A percentile compares a stretch with the other conserved stretches of the same genome.
These are phyloP conservation scores for Spicauda simplicius DNA, from an alignment of 2,888 invertebrate species.

Conservation along the genomic window DNA sequence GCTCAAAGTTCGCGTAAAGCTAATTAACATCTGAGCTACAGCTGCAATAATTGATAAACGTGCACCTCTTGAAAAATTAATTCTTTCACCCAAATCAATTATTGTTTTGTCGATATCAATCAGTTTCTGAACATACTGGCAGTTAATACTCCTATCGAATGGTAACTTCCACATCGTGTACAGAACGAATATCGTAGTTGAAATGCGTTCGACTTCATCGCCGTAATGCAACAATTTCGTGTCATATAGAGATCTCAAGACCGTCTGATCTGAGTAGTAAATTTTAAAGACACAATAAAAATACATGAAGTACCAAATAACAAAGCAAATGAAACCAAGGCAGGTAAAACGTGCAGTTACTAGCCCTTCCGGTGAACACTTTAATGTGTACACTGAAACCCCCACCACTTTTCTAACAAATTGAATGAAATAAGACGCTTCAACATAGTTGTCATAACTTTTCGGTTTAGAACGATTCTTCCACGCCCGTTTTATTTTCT, in stretches of 20 bases:
- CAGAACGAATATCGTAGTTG: slow-evolving; percentile 51
- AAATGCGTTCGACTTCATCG: slow-evolving; percentile 59
- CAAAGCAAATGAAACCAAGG: slow-evolving; percentile 51
- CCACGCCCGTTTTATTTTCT: slow-evolving; percentile 2
- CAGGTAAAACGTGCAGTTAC: slow-evolving; percentile 48
- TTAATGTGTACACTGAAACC: slow-evolving; percentile 47
- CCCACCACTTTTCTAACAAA: slow-evolving; percentile 55
- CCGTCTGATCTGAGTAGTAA: slow-evolving; percentile 56
- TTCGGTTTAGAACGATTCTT: slow-evolving; percentile 42
- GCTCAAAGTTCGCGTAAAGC: slow-evolving; percentile 51
- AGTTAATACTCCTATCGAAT: slow-evolving; percentile 51
- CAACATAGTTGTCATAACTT: slow-evolving; percentile 54
- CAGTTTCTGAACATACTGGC: slow-evolving; percentile 49
- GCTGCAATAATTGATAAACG: slow-evolving; percentile 46
- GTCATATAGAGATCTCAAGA: slow-evolving; percentile 60
- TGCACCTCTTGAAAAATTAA: slow-evolving; percentile 53
- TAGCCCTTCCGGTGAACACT: slow-evolving; percentile 29
- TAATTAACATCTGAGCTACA: slow-evolving; percentile 49
- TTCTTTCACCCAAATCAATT: slow-evolving; percentile 51
- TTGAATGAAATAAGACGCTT: slow-evolving; percentile 50
- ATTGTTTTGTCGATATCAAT: slow-evolving; percentile 57
- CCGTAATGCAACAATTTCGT: slow-evolving; percentile 67
- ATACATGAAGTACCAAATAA: slow-evolving; percentile 52
- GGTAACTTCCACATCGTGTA: slow-evolving; percentile 60
- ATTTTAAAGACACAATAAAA: slow-evolving; percentile 56